A percentile compares a stretch with the other conserved stretches of the same genome.
Conservation (phyloP, 2,113 vertebrate genomes). For the Felis catus region F.catus_Fca126_mat1.0 CM031411.1:57905001-57905500, state of each 20-base stretch:
- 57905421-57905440: not conserved
- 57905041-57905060: not conserved
- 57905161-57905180: no score
- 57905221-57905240: no score
- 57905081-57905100: constrained; percentile 1
- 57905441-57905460: not conserved
- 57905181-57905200: no score
- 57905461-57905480: not conserved
- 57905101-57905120: not conserved
- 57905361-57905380: no score
- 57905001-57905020: constrained; percentile 20
- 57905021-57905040: not conserved
- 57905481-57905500: not conserved
- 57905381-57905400: not conserved
- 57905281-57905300: no score
- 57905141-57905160: no score
- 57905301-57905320: no score
- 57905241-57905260: no score
- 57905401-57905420: not conserved
- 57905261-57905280: no score
- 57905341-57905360: no score
- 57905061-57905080: not conserved
- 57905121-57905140: not conserved
- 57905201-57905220: no score
- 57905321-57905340: no score